phyloP scores from a whole-genome alignment of 2,888 invertebrate species.

The Euspilapteryx auroguttella region DNA sequence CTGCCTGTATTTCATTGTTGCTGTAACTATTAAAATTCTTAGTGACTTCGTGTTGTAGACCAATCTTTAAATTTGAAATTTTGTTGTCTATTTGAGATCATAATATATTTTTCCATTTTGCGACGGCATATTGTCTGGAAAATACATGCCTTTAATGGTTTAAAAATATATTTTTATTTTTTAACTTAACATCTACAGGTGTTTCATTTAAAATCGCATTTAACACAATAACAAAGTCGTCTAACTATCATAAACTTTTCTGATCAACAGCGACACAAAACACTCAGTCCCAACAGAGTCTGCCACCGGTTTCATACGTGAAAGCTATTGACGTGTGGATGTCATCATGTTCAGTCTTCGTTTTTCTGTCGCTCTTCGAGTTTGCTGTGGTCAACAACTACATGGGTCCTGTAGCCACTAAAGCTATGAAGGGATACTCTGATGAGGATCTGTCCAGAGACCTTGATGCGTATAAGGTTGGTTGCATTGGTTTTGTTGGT shows the following conservation, averaged over 20 bases:
- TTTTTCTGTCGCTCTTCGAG: constrained; percentile 88
- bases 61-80: no score
- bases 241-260: constrained; percentile 1
- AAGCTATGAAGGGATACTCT: constrained; percentile 88
- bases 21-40: no score
- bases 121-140: no score
- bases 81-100: no score
- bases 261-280: constrained; percentile 78
- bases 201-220: no score
- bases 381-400: constrained; percentile 90
- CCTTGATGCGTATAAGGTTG: constrained; percentile 76
- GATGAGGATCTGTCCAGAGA: constrained; percentile 76
- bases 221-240: no score
- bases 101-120: no score
- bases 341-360: constrained; percentile 90
- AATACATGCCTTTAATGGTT: no score
- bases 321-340: constrained; percentile 94
- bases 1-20: no score
- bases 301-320: constrained; percentile 90
- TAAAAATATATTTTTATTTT: no score
- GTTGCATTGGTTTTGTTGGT: constrained; percentile 4
- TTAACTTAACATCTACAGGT: no score
- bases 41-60: no score
- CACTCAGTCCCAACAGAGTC: constrained; percentile 85
- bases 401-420: constrained; percentile 84